Conservation (phyloP, 2,888 invertebrate genomes). For the Plutella xylostella region DNA sequence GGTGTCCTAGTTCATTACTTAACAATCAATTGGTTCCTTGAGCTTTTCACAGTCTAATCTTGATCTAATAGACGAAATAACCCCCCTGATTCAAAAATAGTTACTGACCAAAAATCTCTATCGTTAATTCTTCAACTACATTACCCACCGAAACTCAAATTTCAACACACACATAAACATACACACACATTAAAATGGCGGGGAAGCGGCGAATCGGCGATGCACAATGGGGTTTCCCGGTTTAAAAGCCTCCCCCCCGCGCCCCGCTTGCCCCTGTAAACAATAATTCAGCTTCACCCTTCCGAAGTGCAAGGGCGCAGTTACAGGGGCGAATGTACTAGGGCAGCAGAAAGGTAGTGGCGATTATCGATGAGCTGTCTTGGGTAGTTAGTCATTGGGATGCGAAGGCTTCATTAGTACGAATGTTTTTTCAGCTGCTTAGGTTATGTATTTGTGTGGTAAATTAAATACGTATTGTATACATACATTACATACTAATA, state of each 20-base stretch:
- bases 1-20: too few species aligned
- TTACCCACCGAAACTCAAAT: conserved; percentile 21
- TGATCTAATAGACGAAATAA: too few species aligned
- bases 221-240: conserved; percentile 68
- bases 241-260: conserved; percentile 43
- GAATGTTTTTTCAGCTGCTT: background rate
- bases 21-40: too few species aligned
- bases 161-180: conserved; percentile 18
- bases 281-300: conserved; percentile 70
- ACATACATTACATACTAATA: too few species aligned
- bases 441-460: too few species aligned
- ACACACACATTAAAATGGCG: conserved; percentile 63
- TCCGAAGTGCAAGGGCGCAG: conserved; percentile 69
- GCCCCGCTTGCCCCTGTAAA: conserved; percentile 45
- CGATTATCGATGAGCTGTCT: conserved; percentile 24
- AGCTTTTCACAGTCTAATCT: too few species aligned
- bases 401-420: background rate
- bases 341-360: conserved; percentile 19
- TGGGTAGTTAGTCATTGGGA: conserved; percentile 14
- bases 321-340: conserved; percentile 55
- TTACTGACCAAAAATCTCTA: too few species aligned
- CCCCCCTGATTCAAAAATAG: too few species aligned
- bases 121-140: too few species aligned
- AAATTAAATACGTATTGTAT: too few species aligned
- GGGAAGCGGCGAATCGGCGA: conserved; percentile 63